These are phyloP conservation scores for Eupelmus urozonus DNA, from an alignment of 2,888 invertebrate species.

Conservation along the genomic window DNA sequence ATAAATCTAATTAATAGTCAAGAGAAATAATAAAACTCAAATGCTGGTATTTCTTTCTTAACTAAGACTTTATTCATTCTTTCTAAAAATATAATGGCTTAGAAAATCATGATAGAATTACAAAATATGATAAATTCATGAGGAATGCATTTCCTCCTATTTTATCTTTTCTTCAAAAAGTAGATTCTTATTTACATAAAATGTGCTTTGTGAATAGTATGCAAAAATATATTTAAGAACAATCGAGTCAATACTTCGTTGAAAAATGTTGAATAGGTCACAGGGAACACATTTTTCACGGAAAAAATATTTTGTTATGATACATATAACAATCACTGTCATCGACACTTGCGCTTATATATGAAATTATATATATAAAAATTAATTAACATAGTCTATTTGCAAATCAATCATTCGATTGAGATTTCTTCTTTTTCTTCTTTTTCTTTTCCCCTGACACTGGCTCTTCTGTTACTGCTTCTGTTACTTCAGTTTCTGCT, in stretches of 20 bases:
- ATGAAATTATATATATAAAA: conserved; percentile 48
- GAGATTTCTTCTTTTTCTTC: conserved; percentile 80
- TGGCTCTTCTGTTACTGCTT: conserved; percentile 57
- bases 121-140: conserved; percentile 30
- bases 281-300: conserved; percentile 7
- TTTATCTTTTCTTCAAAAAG: conserved; percentile 25
- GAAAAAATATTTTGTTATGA: conserved; percentile 22
- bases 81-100: conserved; percentile 35
- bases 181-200: conserved; percentile 40
- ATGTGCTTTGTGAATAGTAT: conserved; percentile 11
- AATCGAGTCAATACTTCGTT: conserved; percentile 26
- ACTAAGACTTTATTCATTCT: conserved; percentile 47
- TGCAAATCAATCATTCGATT: conserved; percentile 62
- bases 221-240: conserved; percentile 39
- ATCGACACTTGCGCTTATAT: conserved; percentile 24
- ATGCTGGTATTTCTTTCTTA: conserved; percentile 32
- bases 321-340: conserved; percentile 38
- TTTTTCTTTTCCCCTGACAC: conserved; percentile 77
- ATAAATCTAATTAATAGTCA: conserved; percentile 61
- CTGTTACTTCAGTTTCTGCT: conserved; percentile 57
- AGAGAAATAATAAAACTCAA: conserved; percentile 33
- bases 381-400: conserved; percentile 45
- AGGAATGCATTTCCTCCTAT: conserved; percentile 8
- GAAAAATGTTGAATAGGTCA: conserved; percentile 22
- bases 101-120: conserved; percentile 35